Evolutionary conservation across 2,888 invertebrate species (phyloP).

Genomic region (Erebia epiphron): DNA sequence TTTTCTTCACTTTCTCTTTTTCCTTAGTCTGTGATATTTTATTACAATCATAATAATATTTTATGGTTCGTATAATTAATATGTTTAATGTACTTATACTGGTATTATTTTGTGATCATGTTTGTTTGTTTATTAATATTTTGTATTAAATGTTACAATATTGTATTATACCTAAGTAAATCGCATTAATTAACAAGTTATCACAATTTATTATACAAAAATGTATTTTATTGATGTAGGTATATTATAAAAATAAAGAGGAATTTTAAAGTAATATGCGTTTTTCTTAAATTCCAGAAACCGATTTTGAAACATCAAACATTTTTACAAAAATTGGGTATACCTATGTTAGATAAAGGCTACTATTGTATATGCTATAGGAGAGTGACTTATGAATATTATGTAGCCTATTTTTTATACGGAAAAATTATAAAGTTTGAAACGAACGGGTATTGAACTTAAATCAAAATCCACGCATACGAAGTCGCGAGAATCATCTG

Average conservation of each 20-base stretch:
- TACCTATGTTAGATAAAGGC: too few relatives aligned
- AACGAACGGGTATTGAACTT: too few relatives aligned
- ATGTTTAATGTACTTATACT: conserved; percentile 17
- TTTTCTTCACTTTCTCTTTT: background rate
- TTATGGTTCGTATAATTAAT: conserved; percentile 22
- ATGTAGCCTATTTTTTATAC: too few relatives aligned
- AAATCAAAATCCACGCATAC: too few relatives aligned
- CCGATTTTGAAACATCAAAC: too few relatives aligned
- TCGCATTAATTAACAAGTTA: conserved; percentile 55
- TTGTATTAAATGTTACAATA: conserved; percentile 41
- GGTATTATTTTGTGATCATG: conserved; percentile 38
- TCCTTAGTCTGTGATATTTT: conserved; percentile 10
- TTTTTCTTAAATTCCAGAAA: too few relatives aligned
- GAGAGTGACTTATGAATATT: too few relatives aligned
- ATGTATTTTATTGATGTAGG: conserved; percentile 75
- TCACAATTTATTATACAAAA: conserved; percentile 62
- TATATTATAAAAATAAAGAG: conserved; percentile 64
- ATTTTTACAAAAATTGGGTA: too few relatives aligned
- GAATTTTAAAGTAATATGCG: conserved; percentile 47
- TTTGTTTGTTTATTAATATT: conserved; percentile 36
- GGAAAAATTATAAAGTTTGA: too few relatives aligned
- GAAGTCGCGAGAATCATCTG: background rate
- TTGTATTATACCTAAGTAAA: conserved; percentile 32
- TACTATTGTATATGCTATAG: too few relatives aligned
- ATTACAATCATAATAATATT: conserved; percentile 21